Evolutionary conservation across 2,797 vertebrate species (phyloP).

Genomic region (Rhincodon typus): DNA sequence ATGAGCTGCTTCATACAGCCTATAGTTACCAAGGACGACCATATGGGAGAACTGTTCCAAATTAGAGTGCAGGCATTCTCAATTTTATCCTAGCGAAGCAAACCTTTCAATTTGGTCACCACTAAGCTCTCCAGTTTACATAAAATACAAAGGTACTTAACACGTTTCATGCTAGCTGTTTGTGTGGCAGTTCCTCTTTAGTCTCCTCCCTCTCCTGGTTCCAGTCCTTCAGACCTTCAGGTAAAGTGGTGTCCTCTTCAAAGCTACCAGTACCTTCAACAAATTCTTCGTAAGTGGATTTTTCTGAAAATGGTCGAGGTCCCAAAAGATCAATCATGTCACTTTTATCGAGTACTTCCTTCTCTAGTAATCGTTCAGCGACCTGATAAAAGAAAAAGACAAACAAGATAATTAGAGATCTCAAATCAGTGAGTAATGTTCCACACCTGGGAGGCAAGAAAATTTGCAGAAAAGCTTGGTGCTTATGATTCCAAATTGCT

Average conservation of each 20-base stretch:
- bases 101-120: neutral
- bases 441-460: neutral
- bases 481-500: neutral
- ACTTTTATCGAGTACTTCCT: constrained; percentile 66
- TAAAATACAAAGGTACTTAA: neutral
- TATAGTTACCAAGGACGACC: neutral
- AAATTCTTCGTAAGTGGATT: constrained; percentile 68
- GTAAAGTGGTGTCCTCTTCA: constrained; percentile 67
- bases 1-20: neutral
- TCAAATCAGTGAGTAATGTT: neutral
- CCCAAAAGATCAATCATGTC: constrained; percentile 70
- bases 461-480: neutral
- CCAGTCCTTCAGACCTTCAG: constrained; percentile 64
- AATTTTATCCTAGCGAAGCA: neutral
- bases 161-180: neutral
- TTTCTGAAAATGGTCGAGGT: constrained; percentile 62
- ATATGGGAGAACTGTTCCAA: neutral
- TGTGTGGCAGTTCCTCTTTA: constrained; percentile 41
- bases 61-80: neutral
- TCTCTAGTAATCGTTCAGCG: constrained; percentile 61
- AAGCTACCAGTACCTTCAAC: constrained; percentile 69
- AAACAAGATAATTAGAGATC: neutral
- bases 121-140: neutral
- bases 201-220: constrained; percentile 49
- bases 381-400: constrained; percentile 53